Conservation (phyloP, 2,797 vertebrate species). For the Galaxias olidus region DNA sequence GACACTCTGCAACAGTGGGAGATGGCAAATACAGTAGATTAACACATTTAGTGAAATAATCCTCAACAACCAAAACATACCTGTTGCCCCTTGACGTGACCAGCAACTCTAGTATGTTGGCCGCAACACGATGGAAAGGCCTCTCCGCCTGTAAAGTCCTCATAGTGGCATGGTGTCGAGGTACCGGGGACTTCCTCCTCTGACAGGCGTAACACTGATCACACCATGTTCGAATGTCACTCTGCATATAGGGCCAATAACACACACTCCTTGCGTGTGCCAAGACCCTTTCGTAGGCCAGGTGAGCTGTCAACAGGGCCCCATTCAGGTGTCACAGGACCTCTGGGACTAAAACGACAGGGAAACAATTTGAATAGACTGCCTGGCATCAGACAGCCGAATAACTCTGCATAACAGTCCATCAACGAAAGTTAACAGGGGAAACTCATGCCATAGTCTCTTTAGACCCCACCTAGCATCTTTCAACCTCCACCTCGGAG, state of each 20-base stretch:
- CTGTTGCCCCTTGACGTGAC: no score
- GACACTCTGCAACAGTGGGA: no score
- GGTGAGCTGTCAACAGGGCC: constrained; percentile 7
- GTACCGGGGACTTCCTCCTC: constrained; percentile 4
- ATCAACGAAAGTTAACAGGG: constrained; percentile 1
- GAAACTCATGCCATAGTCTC: constrained; percentile 7
- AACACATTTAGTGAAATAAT: no score
- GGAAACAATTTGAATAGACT: constrained; percentile 3
- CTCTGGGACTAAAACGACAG: constrained; percentile 4
- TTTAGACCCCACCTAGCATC: constrained; percentile 1
- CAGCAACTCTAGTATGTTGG: no score
- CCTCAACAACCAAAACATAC: no score
- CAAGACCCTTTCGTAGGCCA: constrained; percentile 6
- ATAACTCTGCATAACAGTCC: background rate
- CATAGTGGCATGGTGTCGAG: constrained; percentile 10
- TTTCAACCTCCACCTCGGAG: constrained; percentile 10
- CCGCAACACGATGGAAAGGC: constrained; percentile 5
- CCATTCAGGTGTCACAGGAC: constrained; percentile 9
- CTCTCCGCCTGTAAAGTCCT: constrained; percentile 1
- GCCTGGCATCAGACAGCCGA: background rate
- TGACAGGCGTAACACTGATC: constrained; percentile 12
- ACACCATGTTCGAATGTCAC: constrained; percentile 7
- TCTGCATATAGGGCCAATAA: background rate
- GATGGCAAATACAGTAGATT: no score
- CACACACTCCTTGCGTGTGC: constrained; percentile 1